Evolutionary conservation across 1,140 invertebrate genomes (phyloP), one percentile per base, ranked within the genome.

Genomic region (Hyposmocoma kahamanoa): DNA sequence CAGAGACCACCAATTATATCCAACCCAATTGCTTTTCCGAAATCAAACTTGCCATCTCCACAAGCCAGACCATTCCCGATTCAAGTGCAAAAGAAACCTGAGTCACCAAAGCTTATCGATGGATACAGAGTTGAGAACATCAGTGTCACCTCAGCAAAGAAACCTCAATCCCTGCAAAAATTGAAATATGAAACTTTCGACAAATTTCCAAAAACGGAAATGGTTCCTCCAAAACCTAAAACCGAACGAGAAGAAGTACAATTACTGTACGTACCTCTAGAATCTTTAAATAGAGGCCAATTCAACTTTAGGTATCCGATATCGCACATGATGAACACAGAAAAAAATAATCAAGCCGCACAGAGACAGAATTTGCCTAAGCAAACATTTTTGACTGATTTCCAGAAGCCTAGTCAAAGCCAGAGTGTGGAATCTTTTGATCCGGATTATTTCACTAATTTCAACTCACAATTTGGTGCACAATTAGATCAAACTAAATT

Each of bases 241-340:
- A 54, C 61, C 8, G 87, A 89, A 67, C 87, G 88, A 64, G 90
- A 92, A 78, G 90, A 93, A 83, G 90, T 95, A 11, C 93, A 95
- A 70, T 67, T 95, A 36, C 80, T 95, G 0, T 95, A 95, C 63
- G 93, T 95, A 1, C 94, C 94, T 10, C 87, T 94, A 22, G 93
- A 95, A 67, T 92, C 91, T 0, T 72, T 95, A 9, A 90, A 90
- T 43, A 88, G 90, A 75, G 88, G 90, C 52, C 86, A 87, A 53
- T 87, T 81, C 32, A 81, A 86, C 53, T 78, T 78, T 24, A 79
- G 78, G 50, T 78, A 59, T 50, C 77, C 75, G 9, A 11, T 70
- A 4, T 36, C 70, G 3, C 78, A 82, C 47, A 20, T 73, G 6
- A 42, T 80, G 5, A 81, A 76, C 32, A 51, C 67, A 5, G 76